phyloP scores from a whole-genome alignment of 2,797 vertebrate species.

The Cottoperca gobio region DNA sequence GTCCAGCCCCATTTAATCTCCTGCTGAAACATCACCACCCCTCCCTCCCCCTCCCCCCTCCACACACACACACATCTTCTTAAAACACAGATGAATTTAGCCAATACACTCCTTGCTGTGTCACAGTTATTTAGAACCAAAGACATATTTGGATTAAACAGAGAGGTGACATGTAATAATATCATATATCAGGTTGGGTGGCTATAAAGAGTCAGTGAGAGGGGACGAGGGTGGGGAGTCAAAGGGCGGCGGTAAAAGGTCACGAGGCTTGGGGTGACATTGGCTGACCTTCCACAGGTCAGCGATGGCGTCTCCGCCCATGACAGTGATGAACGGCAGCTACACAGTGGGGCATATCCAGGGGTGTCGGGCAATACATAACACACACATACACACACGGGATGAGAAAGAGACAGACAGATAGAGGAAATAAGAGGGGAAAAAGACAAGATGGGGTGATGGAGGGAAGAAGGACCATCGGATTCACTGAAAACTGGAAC shows the following conservation, averaged over 20 bases:
- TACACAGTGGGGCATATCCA: conserved; percentile 60
- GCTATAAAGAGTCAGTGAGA: conserved; percentile 42
- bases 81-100: conserved; percentile 17
- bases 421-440: too few species aligned
- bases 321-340: conserved; percentile 83
- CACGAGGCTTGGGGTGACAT: conserved; percentile 78
- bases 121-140: conserved; percentile 5
- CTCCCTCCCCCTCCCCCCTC: neutral
- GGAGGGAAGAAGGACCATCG: conserved; percentile 1
- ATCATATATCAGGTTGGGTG: conserved; percentile 40
- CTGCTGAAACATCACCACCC: conserved; percentile 57
- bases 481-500: conserved; percentile 41
- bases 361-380: conserved; percentile 47
- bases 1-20: conserved; percentile 67
- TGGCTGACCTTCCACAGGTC: conserved; percentile 78
- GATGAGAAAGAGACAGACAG: too few species aligned
- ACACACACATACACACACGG: conserved; percentile 4
- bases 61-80: conserved; percentile 1
- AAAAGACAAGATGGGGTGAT: conserved; percentile 9
- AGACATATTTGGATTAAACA: conserved; percentile 30
- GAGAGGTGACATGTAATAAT: conserved; percentile 50
- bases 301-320: conserved; percentile 71
- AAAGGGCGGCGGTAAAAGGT: conserved; percentile 75
- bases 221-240: conserved; percentile 35
- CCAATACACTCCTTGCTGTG: neutral